Base-by-base conservation (phyloP, 2,113 vertebrate genomes). In the Nansenia antarctica region DNA sequence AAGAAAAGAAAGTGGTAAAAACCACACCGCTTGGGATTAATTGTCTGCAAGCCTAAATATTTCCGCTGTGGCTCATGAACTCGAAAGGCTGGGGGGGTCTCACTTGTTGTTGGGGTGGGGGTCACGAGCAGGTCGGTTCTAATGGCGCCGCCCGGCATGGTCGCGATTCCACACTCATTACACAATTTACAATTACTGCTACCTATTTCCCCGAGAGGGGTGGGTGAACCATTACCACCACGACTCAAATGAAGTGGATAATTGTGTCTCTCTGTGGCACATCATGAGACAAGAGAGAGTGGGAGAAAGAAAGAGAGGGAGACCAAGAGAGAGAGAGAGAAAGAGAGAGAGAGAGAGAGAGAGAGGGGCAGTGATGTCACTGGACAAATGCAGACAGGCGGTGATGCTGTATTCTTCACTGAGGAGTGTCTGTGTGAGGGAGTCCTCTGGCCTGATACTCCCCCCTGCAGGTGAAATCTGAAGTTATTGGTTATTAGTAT, bases 191-290 rank as follows among this genome's bases (percentile, higher is more conserved):
- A 92, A 92, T 90, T 91, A 92, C 86, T 82, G 84, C 85, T 88
- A 89, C 87, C 88, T 87, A 89, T 88, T 83, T 78, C 70, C 83
- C 78, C 63, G 69, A 87, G 87, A 89, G 88, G 83, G 87, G 81
- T 68, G 87, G 89, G 87, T 83, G 81, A 69, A 80, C 89, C 91
- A 90, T 93, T 93, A 92, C 90, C 88, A 85, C 82, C 80, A 76
- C 80, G 81, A 90, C 90, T 91, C 89, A 91, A 92, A 93, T 92
- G 90, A 91, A 92, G 91, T 91, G 91, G 91, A 92, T 92, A 91
- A 93, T 91, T 91, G 92, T 87, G 87, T 91, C 90, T 90, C 88
- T 76, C 67, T 87, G 85, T 84, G 85, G 85, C 83, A 83, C 87
- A 91, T 87, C 85, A 85, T 86, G 87, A 89, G 87, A 86, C 84